Conservation (phyloP, 2,113 vertebrate genomes). For the Pseudopipra pipra region DNA sequence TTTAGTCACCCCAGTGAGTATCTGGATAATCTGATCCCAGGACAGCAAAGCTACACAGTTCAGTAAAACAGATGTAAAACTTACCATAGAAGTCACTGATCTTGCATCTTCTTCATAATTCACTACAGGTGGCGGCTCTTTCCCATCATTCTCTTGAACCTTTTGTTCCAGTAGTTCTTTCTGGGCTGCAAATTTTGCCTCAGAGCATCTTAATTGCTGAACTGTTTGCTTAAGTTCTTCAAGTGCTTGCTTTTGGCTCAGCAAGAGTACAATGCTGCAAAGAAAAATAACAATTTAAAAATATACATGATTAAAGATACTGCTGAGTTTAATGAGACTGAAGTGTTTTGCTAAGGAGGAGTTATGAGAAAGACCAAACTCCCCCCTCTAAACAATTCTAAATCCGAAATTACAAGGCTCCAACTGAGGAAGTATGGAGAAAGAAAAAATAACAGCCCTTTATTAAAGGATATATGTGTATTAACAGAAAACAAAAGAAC, state of each 20-base stretch:
- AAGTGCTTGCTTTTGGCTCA: constrained; percentile 90
- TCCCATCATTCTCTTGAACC: constrained; percentile 88
- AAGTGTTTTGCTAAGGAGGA: too few relatives aligned
- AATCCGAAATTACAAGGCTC: too few relatives aligned
- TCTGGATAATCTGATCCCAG: not conserved
- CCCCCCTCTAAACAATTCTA: too few relatives aligned
- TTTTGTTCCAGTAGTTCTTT: constrained; percentile 90
- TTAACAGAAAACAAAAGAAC: too few relatives aligned
- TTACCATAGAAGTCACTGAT: constrained; percentile 92
- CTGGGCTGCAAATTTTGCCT: constrained; percentile 89
- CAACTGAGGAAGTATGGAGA: too few relatives aligned
- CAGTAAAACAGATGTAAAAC: not conserved
- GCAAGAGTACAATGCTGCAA: constrained; percentile 83
- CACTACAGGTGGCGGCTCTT: constrained; percentile 87
- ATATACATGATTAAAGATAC: not conserved
- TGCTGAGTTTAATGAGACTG: too few relatives aligned
- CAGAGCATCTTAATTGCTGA: constrained; percentile 88
- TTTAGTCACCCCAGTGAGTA: not conserved
- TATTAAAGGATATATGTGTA: too few relatives aligned
- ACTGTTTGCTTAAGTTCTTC: constrained; percentile 91
- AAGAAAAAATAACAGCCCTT: too few relatives aligned
- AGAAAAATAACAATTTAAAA: constrained; percentile 16
- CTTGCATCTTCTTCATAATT: constrained; percentile 95
- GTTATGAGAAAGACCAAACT: too few relatives aligned
- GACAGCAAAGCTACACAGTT: not conserved